Conservation (phyloP, 2,113 vertebrate species). For the Solea senegalensis region DNA sequence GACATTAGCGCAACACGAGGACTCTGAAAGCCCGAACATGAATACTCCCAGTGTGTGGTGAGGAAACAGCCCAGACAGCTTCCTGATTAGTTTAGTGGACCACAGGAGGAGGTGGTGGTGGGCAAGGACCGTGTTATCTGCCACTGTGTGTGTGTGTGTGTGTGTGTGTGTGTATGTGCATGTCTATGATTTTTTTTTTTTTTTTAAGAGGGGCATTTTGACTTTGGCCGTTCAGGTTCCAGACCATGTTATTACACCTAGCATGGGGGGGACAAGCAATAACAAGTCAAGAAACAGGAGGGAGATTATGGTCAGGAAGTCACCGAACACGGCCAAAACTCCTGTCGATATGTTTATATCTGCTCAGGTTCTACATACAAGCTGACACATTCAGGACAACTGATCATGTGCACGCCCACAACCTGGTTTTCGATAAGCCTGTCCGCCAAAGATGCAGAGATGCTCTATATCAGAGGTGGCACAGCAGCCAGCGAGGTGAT, state of each 20-base stretch:
- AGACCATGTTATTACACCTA: slow-evolving; percentile 79
- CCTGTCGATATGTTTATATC: slow-evolving; percentile 41
- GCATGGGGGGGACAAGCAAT: slow-evolving; percentile 55
- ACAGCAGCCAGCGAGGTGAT: too few relatives aligned
- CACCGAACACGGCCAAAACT: slow-evolving; percentile 37
- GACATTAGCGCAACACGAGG: slow-evolving; percentile 19
- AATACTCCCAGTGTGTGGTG: slow-evolving; percentile 58
- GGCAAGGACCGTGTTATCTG: slow-evolving; percentile 43
- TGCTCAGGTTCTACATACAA: slow-evolving; percentile 54
- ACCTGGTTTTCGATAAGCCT: too few relatives aligned
- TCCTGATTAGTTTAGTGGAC: slow-evolving; percentile 76
- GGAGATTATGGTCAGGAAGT: slow-evolving; percentile 58
- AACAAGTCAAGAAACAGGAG: slow-evolving; percentile 71
- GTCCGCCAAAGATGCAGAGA: too few relatives aligned
- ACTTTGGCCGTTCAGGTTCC: slow-evolving; percentile 69
- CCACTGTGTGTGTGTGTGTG: slow-evolving; percentile 32
- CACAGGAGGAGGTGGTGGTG: slow-evolving; percentile 46
- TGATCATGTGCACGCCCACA: background rate
- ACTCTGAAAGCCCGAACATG: slow-evolving; percentile 16
- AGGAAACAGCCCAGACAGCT: slow-evolving; percentile 70
- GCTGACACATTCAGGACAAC: slow-evolving; percentile 38
- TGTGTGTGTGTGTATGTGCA: slow-evolving; percentile 14
- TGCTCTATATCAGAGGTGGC: too few relatives aligned
- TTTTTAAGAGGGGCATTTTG: slow-evolving; percentile 60
- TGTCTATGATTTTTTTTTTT: slow-evolving; percentile 53